Evolutionary conservation across 2,797 vertebrate genomes (phyloP), one percentile per base, ranked within the genome.

Genomic region (Dromococcyx pavoninus): DNA sequence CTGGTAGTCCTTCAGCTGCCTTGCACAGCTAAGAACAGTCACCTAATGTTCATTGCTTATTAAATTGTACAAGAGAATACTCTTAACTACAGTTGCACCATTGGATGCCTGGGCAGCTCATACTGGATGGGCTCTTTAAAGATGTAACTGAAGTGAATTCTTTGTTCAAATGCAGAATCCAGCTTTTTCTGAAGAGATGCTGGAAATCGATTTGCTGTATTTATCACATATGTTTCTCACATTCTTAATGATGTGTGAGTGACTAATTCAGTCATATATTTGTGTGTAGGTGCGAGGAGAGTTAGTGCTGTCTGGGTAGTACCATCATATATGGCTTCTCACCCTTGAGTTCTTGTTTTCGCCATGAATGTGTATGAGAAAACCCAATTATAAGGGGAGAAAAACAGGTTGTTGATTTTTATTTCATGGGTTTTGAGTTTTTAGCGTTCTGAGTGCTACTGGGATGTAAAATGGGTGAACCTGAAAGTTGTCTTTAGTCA

Each of bases 21-120:
- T 89, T 56, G 37, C 33, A 28, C 5, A 9, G 74, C 87, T 91
- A 83, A 51, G 75, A 79, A 46, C 11, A 77, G 65, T 80, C 91
- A 91, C 39, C 41, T 86, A 79, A 88, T 67, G 75, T 61, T 89
- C 82, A 89, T 83, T 86, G 56, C 57, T 89, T 91, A 79, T 95
- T 92, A 79, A 89, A 69, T 78, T 76, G 58, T 88, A 81, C 82
- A 95, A 62, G 87, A 23, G 88, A 92, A 94, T 83, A 50, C 87
- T 89, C 50, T 88, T 77, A 78, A 27, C 56, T 73, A 0, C 11
- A 81, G 53, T 44, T 56, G 51, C 33, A 24, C 24, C 25, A 14
- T 60, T 39, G 28, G 56, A 30, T 57, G n/a, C 30, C 19, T 41
- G 1, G 2, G 24, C 30, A 91, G 39, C 27, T 70, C 2, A 2